Conservation (phyloP, 2,113 vertebrate species). For the Melospiza melodia region DNA sequence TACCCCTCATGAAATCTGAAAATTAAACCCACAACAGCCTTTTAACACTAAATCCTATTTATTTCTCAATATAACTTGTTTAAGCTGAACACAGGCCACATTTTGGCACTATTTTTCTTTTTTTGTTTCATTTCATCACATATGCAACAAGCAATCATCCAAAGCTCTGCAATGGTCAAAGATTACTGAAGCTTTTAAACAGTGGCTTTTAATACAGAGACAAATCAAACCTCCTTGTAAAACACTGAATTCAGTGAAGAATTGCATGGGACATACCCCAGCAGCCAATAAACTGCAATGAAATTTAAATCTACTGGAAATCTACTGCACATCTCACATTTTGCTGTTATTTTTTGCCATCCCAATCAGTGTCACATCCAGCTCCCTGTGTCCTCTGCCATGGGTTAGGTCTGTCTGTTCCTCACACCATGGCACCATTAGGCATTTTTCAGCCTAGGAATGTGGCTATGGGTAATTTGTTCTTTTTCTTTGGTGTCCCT, state of each 20-base stretch:
- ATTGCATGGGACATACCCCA: background rate
- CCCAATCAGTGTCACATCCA: background rate
- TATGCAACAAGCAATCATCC: background rate
- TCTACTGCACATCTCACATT: background rate
- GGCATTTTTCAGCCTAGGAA: background rate
- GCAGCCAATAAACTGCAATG: background rate
- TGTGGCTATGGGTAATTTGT: background rate
- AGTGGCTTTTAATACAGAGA: background rate
- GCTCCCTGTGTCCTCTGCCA: background rate
- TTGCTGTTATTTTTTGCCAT: background rate
- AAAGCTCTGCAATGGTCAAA: background rate
- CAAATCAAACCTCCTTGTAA: constrained; percentile 22
- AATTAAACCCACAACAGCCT: constrained; percentile 29
- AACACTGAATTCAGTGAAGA: background rate
- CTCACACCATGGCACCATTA: background rate
- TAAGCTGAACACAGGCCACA: background rate
- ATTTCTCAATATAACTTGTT: background rate
- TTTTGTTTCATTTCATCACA: constrained; percentile 7
- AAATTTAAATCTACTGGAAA: background rate
- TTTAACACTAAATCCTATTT: constrained; percentile 29
- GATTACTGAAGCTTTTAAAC: background rate
- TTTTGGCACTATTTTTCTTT: background rate
- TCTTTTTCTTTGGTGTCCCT: background rate
- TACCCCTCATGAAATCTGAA: constrained; percentile 10
- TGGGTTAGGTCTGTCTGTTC: background rate